Percentiles rank a stretch among this genome's conserved stretches.
Evolutionary conservation across 2,113 vertebrate genomes (phyloP).

Genomic region (Sorex araneus): DNA sequence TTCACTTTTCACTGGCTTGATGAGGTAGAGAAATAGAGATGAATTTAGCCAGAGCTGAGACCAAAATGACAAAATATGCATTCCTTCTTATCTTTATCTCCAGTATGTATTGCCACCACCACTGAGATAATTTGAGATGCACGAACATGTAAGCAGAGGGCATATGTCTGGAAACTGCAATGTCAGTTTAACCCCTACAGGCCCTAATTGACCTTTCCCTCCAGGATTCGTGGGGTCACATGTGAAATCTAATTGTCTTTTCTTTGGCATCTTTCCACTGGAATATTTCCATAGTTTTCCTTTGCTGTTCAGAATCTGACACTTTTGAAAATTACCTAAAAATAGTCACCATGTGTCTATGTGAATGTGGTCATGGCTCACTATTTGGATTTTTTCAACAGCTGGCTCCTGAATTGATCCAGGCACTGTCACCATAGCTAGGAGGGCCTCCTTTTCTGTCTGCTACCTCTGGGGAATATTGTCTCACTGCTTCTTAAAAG

Average conservation of each 20-base stretch:
- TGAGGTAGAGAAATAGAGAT: neutral
- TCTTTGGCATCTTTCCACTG: neutral
- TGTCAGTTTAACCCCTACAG: neutral
- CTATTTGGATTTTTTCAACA: neutral
- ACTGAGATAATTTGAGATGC: neutral
- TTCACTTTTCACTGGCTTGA: neutral
- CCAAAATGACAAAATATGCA: neutral
- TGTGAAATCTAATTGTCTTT: neutral
- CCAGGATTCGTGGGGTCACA: too few species aligned
- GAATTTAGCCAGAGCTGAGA: neutral
- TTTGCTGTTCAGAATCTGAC: neutral
- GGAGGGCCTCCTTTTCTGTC: neutral
- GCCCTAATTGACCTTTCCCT: too few species aligned
- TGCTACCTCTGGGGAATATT: neutral
- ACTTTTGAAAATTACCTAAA: neutral
- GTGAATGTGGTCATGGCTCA: neutral
- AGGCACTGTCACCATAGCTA: neutral
- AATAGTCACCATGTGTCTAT: neutral
- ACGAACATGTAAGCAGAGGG: neutral
- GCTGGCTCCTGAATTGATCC: neutral
- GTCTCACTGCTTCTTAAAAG: neutral
- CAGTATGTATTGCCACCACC: neutral
- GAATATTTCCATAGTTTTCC: neutral
- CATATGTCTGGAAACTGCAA: neutral
- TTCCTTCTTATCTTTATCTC: neutral